Percentiles rank a stretch among this genome's conserved stretches.
Conservation (phyloP, 1,140 invertebrate species). For the Aleiodes sp. region DNA sequence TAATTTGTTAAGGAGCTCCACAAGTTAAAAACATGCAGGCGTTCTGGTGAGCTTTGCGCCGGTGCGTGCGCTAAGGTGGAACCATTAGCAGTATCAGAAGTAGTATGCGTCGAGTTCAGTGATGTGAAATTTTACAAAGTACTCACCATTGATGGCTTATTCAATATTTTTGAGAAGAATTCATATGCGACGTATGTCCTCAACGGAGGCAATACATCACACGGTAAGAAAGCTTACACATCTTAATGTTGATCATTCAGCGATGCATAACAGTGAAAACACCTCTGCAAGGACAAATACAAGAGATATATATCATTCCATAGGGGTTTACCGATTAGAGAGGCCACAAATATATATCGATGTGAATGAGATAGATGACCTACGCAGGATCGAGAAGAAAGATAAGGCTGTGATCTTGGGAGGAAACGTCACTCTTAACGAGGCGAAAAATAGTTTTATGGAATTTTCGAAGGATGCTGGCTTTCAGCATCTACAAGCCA, state of each 20-base stretch:
- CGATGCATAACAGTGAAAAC: too few species aligned
- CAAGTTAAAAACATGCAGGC: constrained; percentile 56
- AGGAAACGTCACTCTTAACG: too few species aligned
- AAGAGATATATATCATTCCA: too few species aligned
- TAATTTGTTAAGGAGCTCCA: too few species aligned
- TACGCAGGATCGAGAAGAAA: constrained; percentile 68
- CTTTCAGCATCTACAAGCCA: too few species aligned
- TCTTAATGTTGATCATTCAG: too few species aligned
- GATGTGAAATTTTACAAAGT: constrained; percentile 67
- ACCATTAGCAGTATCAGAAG: constrained; percentile 16
- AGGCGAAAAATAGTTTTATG: too few species aligned
- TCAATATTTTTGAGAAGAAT: constrained; percentile 67
- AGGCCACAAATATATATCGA: constrained; percentile 75
- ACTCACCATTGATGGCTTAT: constrained; percentile 66
- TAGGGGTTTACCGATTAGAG: constrained; percentile 71
- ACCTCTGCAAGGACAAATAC: too few species aligned
- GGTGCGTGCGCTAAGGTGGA: constrained; percentile 43
- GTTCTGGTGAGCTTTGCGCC: constrained; percentile 47
- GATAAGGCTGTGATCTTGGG: too few species aligned
- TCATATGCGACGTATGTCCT: constrained; percentile 62
- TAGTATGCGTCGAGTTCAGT: constrained; percentile 48
- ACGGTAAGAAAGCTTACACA: constrained; percentile 57
- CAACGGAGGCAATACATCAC: constrained; percentile 72
- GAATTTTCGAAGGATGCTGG: too few species aligned
- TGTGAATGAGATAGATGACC: constrained; percentile 72